These are phyloP conservation scores for Typhlichthys subterraneus DNA, from an alignment of 2,797 vertebrate genomes.

Conservation along the genomic window DNA sequence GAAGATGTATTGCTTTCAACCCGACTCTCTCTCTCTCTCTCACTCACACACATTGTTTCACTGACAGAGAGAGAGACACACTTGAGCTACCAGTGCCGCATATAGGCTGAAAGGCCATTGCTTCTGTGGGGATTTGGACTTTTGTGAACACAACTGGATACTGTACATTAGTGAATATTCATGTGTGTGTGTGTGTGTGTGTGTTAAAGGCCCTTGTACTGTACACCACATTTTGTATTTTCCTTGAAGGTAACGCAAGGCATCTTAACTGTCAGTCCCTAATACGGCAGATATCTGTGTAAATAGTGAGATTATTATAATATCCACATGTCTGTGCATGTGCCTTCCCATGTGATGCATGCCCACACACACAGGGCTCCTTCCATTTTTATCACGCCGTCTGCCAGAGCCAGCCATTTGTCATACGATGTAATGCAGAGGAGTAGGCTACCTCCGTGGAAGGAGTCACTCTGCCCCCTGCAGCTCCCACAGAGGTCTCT, in stretches of 20 bases:
- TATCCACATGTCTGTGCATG: background rate
- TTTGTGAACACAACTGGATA: conserved; percentile 12
- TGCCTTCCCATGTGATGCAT: background rate
- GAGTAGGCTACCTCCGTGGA: conserved; percentile 52
- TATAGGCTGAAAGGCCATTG: conserved; percentile 43
- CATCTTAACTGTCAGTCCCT: too few species aligned
- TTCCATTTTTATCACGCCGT: conserved; percentile 61
- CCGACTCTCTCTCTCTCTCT: background rate
- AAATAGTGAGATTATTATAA: background rate
- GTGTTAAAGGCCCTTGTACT: conserved; percentile 9
- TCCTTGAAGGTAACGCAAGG: too few species aligned
- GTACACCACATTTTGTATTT: background rate
- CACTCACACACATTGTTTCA: conserved; percentile 8
- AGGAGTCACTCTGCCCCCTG: conserved; percentile 48
- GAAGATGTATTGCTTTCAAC: conserved; percentile 40
- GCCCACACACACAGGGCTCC: conserved; percentile 27
- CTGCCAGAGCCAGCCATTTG: conserved; percentile 75
- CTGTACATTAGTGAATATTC: background rate
- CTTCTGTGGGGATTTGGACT: conserved; percentile 16
- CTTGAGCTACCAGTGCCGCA: conserved; percentile 49
- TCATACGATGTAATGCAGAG: conserved; percentile 79
- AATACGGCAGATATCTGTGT: too few species aligned
- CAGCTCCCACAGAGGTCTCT: conserved; percentile 31
- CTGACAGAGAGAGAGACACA: conserved; percentile 42
- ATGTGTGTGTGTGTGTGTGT: conserved; percentile 10